Base-by-base conservation (phyloP, 2,113 vertebrate genomes). In the Halcyon malimbica region DNA sequence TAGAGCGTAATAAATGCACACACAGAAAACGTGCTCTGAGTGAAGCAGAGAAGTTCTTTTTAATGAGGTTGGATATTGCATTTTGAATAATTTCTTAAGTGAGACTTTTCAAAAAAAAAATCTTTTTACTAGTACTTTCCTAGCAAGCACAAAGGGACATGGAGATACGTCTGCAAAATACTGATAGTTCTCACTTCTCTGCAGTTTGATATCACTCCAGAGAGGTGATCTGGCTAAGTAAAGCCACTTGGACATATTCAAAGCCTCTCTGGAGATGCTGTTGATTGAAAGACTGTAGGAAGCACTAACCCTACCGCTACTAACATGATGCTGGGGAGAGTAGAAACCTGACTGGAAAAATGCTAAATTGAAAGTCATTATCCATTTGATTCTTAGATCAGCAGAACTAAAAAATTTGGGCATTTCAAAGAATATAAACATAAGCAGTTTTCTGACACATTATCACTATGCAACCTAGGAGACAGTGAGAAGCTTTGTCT, bases 191-290 rank as follows among this genome's bases (percentile, higher is more conserved):
- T 75, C n/a, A 46, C 16, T 53, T 83, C 35, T 83, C 37, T 76
- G 31, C 15, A 12, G 2, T 75, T 42, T 0, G 0, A 7, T 67
- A 39, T 29, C 10, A 15, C 23, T 68, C 25, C 28, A 31, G 73
- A 83, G 39, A 80, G 12, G 11, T 64, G 46, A 74, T 3, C 8
- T 15, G 16, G 5, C 10, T 86, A 59, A 83, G 50, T 68, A 79
- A 64, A 51, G 29, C 35, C 31, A 71, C 39, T 13, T 41, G 39
- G 39, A 62, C 35, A 63, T 73, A 56, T 81, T 6, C 39, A 87
- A 89, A 91, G 37, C 21, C 21, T 41, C 54, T 65, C 41, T 54
- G 77, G 44, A 79, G 25, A 48, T 24, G 16, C 4, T 71, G 31
- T 13, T 57, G 24, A 75, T 23, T 63, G 35, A 75, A 87, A 53